These are phyloP conservation scores for Cairina moschata DNA, from an alignment of 2,113 vertebrate genomes.

Conservation along the genomic window DNA sequence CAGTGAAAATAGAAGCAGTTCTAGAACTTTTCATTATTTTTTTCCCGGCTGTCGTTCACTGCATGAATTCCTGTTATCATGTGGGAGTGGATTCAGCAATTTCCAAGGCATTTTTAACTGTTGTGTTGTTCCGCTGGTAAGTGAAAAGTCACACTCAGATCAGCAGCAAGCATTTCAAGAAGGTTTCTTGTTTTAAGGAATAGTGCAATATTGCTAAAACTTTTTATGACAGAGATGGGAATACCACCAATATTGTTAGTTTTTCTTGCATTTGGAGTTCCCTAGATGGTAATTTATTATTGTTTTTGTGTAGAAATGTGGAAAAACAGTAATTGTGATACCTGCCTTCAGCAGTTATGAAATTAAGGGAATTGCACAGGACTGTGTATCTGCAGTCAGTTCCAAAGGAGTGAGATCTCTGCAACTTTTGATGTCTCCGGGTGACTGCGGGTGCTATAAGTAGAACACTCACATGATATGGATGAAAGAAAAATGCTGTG, in stretches of 20 bases:
- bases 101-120: neutral
- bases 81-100: neutral
- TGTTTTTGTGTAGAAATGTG: neutral
- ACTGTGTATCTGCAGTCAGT: neutral
- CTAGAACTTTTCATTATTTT: neutral
- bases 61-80: neutral
- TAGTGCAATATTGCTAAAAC: neutral
- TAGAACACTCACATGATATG: neutral
- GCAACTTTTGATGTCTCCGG: neutral
- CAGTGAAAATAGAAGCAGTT: neutral
- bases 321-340: neutral
- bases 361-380: neutral
- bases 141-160: neutral
- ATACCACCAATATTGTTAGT: neutral
- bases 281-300: constrained; percentile 41
- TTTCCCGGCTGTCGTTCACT: neutral
- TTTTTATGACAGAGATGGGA: constrained; percentile 11
- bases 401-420: neutral
- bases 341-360: neutral
- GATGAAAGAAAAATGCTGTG: neutral
- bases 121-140: neutral
- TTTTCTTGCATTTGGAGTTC: constrained; percentile 55
- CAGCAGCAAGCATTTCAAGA: neutral
- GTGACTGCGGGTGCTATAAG: neutral
- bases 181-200: neutral